These are phyloP conservation scores for Cheirogaleus major DNA, from an alignment of 2,797 vertebrate genomes.

Conservation along the genomic window DNA sequence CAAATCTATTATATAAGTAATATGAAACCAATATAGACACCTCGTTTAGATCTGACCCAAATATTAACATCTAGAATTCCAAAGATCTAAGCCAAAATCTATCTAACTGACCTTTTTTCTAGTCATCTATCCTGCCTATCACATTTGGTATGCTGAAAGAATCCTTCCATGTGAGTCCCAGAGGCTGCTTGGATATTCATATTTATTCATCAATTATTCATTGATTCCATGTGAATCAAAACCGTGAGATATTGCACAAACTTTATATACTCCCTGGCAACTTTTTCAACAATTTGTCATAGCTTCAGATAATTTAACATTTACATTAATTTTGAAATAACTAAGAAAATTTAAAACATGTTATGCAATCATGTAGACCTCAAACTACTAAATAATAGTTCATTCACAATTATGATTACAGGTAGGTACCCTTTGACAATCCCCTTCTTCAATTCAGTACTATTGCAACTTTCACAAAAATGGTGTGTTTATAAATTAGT, in stretches of 20 bases:
- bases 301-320: not conserved
- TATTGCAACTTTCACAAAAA: not conserved
- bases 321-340: not conserved
- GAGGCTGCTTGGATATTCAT: not conserved
- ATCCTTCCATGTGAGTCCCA: not conserved
- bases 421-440: not conserved
- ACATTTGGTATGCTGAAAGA: not conserved
- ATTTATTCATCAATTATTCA: not conserved
- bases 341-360: not conserved
- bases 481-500: not conserved
- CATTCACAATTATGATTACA: not conserved
- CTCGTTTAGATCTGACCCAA: not conserved
- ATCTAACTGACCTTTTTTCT: not conserved
- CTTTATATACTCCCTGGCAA: not conserved
- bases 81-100: not conserved
- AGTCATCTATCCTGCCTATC: not conserved
- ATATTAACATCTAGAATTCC: not conserved
- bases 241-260: not conserved
- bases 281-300: not conserved
- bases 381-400: not conserved
- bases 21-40: not conserved
- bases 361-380: not conserved
- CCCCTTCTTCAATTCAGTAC: not conserved
- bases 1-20: not conserved
- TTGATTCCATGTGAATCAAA: not conserved